phyloP scores from a whole-genome alignment of 2,797 vertebrate species.

The Sebastes diploproa region DNA sequence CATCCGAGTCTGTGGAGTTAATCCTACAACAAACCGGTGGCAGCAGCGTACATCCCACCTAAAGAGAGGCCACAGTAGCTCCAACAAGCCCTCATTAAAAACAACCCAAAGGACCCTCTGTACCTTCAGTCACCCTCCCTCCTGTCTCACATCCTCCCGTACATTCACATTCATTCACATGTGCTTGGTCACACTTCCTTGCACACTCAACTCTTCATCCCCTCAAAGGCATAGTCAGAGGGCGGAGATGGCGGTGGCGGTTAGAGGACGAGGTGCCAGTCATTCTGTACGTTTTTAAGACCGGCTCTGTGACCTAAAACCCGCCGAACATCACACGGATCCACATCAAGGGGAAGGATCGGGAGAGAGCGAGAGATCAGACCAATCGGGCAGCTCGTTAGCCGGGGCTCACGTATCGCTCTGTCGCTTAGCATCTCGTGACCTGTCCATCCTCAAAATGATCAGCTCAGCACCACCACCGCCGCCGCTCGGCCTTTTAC shows the following conservation, averaged over 20 bases:
- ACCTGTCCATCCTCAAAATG: constrained; percentile 29
- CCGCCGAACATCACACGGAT: constrained; percentile 49
- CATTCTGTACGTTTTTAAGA: constrained; percentile 15
- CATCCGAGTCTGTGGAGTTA: constrained; percentile 17
- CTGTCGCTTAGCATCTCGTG: constrained; percentile 35
- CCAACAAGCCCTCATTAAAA: constrained; percentile 27
- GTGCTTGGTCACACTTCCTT: constrained; percentile 33
- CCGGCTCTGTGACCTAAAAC: constrained; percentile 50
- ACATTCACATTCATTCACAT: constrained; percentile 18
- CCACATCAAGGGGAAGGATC: constrained; percentile 51
- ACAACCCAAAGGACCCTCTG: constrained; percentile 18
- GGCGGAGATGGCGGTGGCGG: background rate
- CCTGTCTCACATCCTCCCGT: constrained; percentile 2
- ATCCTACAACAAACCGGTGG: background rate
- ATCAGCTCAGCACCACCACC: constrained; percentile 4
- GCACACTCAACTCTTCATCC: constrained; percentile 26
- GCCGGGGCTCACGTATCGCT: constrained; percentile 33
- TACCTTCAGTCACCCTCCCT: background rate
- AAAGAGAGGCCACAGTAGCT: constrained; percentile 30
- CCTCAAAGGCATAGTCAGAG: constrained; percentile 48
- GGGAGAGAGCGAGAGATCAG: constrained; percentile 24
- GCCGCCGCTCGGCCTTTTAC: background rate
- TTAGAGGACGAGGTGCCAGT: constrained; percentile 41
- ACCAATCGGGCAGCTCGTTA: constrained; percentile 44
- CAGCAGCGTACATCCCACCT: constrained; percentile 5